Evolutionary conservation across 2,888 invertebrate species (phyloP), one percentile per base, ranked within the genome.

Genomic region (Amphipoea oculea): DNA sequence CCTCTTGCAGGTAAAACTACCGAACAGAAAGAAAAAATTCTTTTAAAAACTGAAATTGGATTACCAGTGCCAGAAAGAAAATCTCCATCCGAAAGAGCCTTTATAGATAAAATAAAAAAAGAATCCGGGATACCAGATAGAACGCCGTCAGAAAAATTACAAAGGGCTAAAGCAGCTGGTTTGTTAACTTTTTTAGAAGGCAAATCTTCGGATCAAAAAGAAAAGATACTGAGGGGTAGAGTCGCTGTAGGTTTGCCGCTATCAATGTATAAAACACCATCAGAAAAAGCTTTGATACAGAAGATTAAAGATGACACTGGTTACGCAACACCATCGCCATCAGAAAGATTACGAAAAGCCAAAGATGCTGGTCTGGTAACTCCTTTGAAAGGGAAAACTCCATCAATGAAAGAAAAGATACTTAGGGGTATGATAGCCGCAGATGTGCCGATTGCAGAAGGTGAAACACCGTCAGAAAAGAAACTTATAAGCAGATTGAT

Each of bases 201-300:
- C 1, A 92, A 91, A 86, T 79, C 89, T 20, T 85, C 79, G 0
- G 78, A 79, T 62, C 84, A 92, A 82, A 91, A 90, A 81, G 90
- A 92, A 79, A 90, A 89, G 45, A 88, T 92, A 20, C 66, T 92
- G 1, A 89, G 60, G 82, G 89, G 86, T 3, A 81, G 91, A 73
- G 90, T 84, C 6, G 84, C 78, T 63, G 75, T 81, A 11, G 92
- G 92, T 4, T 29, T 91, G 3, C 85, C 78, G 9, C 57, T 86
- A 17, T 86, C 84, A n/a, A 54, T 40, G 23, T 67, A 54, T 40
- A 76, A 60, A 76, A 60, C 86, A 1, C 73, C 84, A 4, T 83
- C 84, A 29, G 84, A 84, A 72, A 86, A 65, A 86, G 78, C 62
- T 11, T 72, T 84, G 7, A 42, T 84, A 69, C 83, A 82, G 23